Percentiles rank a stretch among this genome's conserved stretches.
phyloP scores from a whole-genome alignment of 1,140 invertebrate species.

The Drosophila pseudoobscura region DNA sequence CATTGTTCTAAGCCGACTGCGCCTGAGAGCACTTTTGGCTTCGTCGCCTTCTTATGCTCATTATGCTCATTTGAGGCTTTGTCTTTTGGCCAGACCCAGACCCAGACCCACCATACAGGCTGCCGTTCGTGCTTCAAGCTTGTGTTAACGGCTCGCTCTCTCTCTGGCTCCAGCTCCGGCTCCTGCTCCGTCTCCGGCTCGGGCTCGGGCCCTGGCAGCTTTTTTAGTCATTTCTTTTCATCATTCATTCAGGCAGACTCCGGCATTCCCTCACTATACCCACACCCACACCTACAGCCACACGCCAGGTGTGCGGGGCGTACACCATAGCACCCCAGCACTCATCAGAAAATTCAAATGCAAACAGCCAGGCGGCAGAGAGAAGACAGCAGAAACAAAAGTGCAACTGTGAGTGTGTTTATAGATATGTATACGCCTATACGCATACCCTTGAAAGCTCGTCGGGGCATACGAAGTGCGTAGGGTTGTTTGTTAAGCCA shows the following conservation, averaged over 20 bases:
- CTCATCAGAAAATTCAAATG: conserved; percentile 64
- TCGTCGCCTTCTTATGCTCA: conserved; percentile 72
- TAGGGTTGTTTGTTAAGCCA: no score
- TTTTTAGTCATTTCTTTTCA: conserved; percentile 67
- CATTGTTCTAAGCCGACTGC: conserved; percentile 65
- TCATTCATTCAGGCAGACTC: conserved; percentile 69
- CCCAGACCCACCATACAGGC: conserved; percentile 4
- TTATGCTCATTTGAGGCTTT: conserved; percentile 79
- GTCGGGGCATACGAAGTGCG: background rate
- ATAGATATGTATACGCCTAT: background rate
- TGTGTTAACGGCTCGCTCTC: no score
- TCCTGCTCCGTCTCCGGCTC: background rate
- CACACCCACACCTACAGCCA: conserved; percentile 4
- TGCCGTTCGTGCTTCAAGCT: no score
- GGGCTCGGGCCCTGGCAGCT: conserved; percentile 24
- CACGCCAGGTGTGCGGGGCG: background rate
- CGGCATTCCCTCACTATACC: background rate
- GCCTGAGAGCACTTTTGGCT: conserved; percentile 75
- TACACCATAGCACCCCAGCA: conserved; percentile 11
- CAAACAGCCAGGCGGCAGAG: conserved; percentile 53
- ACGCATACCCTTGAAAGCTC: conserved; percentile 2
- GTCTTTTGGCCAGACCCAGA: conserved; percentile 52
- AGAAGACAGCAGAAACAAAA: conserved; percentile 52
- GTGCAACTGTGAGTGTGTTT: conserved; percentile 41
- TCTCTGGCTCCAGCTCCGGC: background rate